phyloP scores from a whole-genome alignment of 2,113 vertebrate species.

The cat (Felis catus) region DNA sequence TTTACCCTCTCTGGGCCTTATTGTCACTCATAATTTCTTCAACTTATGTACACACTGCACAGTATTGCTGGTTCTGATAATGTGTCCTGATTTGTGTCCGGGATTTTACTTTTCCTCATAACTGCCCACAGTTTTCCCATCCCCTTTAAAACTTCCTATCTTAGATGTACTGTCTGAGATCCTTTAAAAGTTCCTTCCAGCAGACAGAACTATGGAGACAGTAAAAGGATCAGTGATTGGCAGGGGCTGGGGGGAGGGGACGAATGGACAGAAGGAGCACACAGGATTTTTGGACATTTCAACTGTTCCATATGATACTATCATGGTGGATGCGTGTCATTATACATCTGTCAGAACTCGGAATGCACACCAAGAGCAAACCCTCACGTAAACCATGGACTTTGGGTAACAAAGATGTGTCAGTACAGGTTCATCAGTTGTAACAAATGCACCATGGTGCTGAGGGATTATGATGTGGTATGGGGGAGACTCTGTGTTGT shows the following conservation, averaged over 20 bases:
- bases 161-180: not conserved
- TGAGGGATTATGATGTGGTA: not conserved
- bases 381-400: not conserved
- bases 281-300: not conserved
- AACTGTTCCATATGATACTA: not conserved
- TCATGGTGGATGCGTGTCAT: not conserved
- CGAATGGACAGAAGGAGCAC: not conserved
- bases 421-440: fast-evolving
- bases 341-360: not conserved
- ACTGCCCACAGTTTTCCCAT: not conserved
- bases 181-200: not conserved
- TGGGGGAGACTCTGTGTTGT: fast-evolving
- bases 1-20: not conserved
- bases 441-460: not conserved
- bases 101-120: not conserved
- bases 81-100: not conserved
- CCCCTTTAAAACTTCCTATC: not conserved
- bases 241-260: not conserved
- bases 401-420: not conserved
- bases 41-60: not conserved
- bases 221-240: not conserved
- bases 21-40: not conserved
- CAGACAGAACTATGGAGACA: not conserved
- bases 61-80: not conserved
- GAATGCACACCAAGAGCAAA: not conserved